These are phyloP conservation scores for Macrosoma leucophasiata DNA, from an alignment of 2,888 invertebrate species.

Conservation along the genomic window DNA sequence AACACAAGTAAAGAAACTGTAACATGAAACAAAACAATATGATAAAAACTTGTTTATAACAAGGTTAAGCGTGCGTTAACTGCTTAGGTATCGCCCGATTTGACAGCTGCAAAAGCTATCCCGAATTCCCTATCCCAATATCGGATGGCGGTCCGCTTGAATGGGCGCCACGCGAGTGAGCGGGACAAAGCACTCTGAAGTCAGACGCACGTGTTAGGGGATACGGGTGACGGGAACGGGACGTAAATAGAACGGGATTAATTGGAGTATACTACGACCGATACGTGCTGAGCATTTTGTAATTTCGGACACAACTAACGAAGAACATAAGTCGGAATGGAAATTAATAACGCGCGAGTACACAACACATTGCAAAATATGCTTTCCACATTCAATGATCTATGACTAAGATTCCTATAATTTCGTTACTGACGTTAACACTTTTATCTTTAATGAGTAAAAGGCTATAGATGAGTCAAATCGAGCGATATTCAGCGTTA, in stretches of 20 bases:
- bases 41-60: constrained; percentile 34
- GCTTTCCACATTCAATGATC: constrained; percentile 37
- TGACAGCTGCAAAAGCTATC: constrained; percentile 71
- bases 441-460: background rate
- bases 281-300: constrained; percentile 36
- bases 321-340: too few species aligned
- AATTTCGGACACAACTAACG: too few species aligned
- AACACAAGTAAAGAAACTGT: constrained; percentile 75
- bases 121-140: constrained; percentile 71
- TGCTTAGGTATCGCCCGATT: constrained; percentile 56
- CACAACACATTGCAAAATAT: constrained; percentile 28
- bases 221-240: constrained; percentile 55
- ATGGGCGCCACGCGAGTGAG: constrained; percentile 51
- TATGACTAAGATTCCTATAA: constrained; percentile 32
- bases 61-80: constrained; percentile 26
- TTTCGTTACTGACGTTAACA: constrained; percentile 18
- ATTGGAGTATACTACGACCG: constrained; percentile 53
- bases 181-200: constrained; percentile 43
- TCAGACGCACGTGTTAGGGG: constrained; percentile 45
- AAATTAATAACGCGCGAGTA: constrained; percentile 7
- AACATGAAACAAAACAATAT: constrained; percentile 41
- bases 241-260: constrained; percentile 64
- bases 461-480: constrained; percentile 30
- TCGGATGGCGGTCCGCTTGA: constrained; percentile 51
- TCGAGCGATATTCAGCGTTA: constrained; percentile 44